Base-by-base conservation (phyloP, 2,113 vertebrate species). In the Misgurnus anguillicaudatus region DNA sequence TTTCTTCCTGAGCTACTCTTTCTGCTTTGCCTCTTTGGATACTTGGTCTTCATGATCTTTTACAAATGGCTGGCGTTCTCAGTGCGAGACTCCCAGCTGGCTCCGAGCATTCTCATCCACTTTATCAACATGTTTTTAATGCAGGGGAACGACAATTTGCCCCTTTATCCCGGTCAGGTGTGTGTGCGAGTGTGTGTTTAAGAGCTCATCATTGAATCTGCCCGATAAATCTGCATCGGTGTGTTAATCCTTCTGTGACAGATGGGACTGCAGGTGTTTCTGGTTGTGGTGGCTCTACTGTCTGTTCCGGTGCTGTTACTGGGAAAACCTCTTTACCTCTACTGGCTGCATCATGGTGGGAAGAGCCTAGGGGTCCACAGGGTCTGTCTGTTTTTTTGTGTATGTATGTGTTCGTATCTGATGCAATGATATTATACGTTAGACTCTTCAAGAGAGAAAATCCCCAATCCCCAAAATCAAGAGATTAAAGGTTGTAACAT, bases 91-190 rank as follows among this genome's bases (percentile, higher is more conserved):
- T 97, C 97, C 1, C 89, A 85, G 6, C 73, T 84, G 1, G 98
- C 96, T 19, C 98, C 98, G 6, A 99, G 97, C 87, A 96, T 99
- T 84, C 94, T 99, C 66, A 97, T 99, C 51, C 92, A 97, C 42
- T 99, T 98, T 83, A 99, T 99, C 80, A 95, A 95, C 89, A 99
- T 99, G 97, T 99, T 99, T 53, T 88, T 98, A 17, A 96, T 97
- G 89, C 85, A 93, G 17, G 89, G 85, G 9, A 89, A 87, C 4
- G 83, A 83, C 11, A 84, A 89, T 8, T 70, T 84, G 0, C 87
- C 86, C 3, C 92, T 99, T 14, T 99, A 94, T 73, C 84, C 85
- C 0, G 96, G 96, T 51, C 97, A 99, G 95, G 98, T 97, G 16
- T 36, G n/a, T 1, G 51, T 62, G 69, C 45, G n/a, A 5, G 16